Evolutionary conservation across 2,113 vertebrate genomes (phyloP).

Genomic region (Odocoileus virginianus): DNA sequence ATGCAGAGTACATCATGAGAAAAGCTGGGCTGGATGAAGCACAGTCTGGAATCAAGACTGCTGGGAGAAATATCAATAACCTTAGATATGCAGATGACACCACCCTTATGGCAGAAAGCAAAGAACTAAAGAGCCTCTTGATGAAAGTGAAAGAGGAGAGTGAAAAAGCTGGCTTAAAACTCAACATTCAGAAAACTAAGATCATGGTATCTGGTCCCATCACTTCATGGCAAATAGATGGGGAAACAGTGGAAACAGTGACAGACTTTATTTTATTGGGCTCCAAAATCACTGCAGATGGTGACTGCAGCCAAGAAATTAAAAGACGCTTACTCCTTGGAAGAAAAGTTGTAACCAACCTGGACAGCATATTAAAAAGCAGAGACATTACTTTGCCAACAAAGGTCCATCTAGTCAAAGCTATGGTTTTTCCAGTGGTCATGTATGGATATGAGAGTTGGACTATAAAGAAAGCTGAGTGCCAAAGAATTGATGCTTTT

Average conservation of each 20-base stretch:
- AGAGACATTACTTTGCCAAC: neutral
- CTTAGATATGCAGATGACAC: too few relatives aligned
- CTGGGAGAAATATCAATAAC: too few relatives aligned
- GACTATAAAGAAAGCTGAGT: neutral
- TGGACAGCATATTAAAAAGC: neutral
- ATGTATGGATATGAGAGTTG: neutral
- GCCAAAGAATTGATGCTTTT: neutral
- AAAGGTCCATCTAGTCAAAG: neutral
- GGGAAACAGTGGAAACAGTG: neutral
- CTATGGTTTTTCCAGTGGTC: neutral
- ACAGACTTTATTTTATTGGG: neutral
- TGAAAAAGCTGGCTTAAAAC: too few relatives aligned
- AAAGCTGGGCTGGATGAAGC: too few relatives aligned
- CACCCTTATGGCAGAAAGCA: too few relatives aligned
- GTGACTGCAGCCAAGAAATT: neutral
- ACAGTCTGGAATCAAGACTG: too few relatives aligned
- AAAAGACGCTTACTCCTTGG: neutral
- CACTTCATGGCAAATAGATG: neutral
- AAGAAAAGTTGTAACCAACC: neutral
- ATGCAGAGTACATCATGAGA: too few relatives aligned
- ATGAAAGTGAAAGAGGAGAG: too few relatives aligned
- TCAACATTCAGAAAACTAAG: too few relatives aligned
- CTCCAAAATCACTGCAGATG: neutral
- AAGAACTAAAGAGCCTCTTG: too few relatives aligned
- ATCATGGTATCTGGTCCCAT: neutral